Evolutionary conservation across 2,797 vertebrate genomes (phyloP).

Genomic region (Chloroceryle inda): DNA sequence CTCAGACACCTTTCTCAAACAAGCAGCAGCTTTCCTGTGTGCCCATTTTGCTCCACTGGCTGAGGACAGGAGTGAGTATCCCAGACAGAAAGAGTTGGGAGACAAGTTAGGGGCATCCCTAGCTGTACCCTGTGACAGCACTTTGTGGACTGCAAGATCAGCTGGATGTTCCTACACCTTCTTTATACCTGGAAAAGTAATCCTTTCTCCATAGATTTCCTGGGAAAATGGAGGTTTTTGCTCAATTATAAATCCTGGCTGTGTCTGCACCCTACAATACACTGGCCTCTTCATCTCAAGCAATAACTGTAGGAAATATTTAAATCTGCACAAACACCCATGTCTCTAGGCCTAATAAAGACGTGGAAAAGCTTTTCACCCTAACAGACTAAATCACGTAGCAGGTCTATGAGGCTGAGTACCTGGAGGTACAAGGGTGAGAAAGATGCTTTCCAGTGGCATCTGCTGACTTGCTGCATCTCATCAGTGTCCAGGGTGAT

Average conservation of each 20-base stretch:
- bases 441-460: neutral
- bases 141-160: neutral
- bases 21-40: fast-evolving
- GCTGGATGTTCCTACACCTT: neutral
- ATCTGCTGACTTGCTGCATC: neutral
- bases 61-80: neutral
- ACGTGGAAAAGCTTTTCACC: neutral
- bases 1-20: neutral
- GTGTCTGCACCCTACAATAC: neutral
- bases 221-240: neutral
- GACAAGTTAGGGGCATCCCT: neutral
- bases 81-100: neutral
- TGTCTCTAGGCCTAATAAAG: neutral
- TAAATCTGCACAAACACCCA: neutral
- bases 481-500: neutral
- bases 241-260: neutral
- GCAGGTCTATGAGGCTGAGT: neutral
- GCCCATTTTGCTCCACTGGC: fast-evolving
- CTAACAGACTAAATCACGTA: neutral
- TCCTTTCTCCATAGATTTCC: neutral
- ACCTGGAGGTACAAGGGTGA: neutral
- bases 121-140: neutral
- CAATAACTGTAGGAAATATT: neutral
- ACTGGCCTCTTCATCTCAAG: neutral
- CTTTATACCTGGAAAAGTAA: neutral